Evolutionary conservation across 1,140 invertebrate species (phyloP).

Genomic region (Hylyphantes graminicola): DNA sequence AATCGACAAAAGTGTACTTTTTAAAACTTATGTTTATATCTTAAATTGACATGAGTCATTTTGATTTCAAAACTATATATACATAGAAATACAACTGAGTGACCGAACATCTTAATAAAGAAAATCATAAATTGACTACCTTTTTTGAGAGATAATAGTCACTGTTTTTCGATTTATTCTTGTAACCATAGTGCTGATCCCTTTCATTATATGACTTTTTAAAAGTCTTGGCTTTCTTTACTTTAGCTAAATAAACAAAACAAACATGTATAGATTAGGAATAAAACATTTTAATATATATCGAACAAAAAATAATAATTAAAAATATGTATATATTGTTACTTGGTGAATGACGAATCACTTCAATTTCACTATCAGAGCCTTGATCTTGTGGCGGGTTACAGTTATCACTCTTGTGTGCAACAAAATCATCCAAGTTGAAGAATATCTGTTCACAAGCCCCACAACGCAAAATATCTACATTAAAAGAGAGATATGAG

Average conservation of each 20-base stretch:
- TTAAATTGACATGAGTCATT: no score
- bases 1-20: no score
- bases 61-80: no score
- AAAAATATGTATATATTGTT: neutral
- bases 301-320: neutral
- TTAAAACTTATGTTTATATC: no score
- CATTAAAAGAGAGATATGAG: neutral
- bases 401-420: constrained; percentile 52
- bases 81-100: no score
- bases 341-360: constrained; percentile 55
- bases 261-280: neutral
- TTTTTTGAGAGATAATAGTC: constrained; percentile 52
- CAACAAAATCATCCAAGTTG: constrained; percentile 58
- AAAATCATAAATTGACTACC: constrained; percentile 1
- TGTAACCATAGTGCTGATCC: constrained; percentile 19
- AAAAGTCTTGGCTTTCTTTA: constrained; percentile 29
- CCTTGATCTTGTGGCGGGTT: neutral
- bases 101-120: no score
- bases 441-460: constrained; percentile 53
- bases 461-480: constrained; percentile 54
- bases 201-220: constrained; percentile 40
- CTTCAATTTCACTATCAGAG: constrained; percentile 52
- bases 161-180: constrained; percentile 25
- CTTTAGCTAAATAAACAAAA: constrained; percentile 19
- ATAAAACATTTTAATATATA: no score